These are phyloP conservation scores for Leptoclinus maculatus DNA, from an alignment of 2,797 vertebrate genomes.

Conservation along the genomic window DNA sequence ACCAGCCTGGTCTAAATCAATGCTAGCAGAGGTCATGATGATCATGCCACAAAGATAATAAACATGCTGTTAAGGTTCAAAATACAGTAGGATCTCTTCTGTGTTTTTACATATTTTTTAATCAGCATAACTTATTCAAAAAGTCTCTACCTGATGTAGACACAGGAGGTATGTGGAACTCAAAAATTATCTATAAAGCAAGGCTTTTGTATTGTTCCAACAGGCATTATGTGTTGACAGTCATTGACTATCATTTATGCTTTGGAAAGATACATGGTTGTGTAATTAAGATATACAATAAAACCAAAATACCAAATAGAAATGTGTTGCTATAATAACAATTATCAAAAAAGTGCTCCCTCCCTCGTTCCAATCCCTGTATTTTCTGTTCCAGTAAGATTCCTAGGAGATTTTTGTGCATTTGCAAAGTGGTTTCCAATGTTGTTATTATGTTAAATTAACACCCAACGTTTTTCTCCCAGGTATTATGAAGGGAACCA, in stretches of 20 bases:
- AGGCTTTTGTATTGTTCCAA: conserved; percentile 71
- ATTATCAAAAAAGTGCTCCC: conserved; percentile 56
- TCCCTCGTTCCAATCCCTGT: conserved; percentile 55
- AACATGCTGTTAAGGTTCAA: conserved; percentile 47
- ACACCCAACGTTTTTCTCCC: conserved; percentile 28
- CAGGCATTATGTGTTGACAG: conserved; percentile 72
- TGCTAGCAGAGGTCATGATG: conserved; percentile 43
- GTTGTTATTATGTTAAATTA: conserved; percentile 23
- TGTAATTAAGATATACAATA: conserved; percentile 27
- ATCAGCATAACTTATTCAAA: conserved; percentile 20
- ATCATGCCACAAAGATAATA: conserved; percentile 62
- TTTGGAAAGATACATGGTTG: conserved; percentile 73
- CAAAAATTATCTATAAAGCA: conserved; percentile 53
- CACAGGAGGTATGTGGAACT: conserved; percentile 46
- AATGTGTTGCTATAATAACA: conserved; percentile 30
- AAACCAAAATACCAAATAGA: conserved; percentile 47
- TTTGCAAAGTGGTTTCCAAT: conserved; percentile 44
- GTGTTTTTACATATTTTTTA: conserved; percentile 34
- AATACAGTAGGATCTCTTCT: conserved; percentile 36
- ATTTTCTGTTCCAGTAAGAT: conserved; percentile 28
- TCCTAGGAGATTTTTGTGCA: conserved; percentile 41
- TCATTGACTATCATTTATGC: conserved; percentile 58
- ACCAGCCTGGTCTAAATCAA: conserved; percentile 48
- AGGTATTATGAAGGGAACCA: conserved; percentile 8
- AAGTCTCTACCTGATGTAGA: conserved; percentile 36